Percentiles rank a stretch among this genome's conserved stretches.
Evolutionary conservation across 2,113 vertebrate species (phyloP).

Genomic region (Rhea americana): DNA sequence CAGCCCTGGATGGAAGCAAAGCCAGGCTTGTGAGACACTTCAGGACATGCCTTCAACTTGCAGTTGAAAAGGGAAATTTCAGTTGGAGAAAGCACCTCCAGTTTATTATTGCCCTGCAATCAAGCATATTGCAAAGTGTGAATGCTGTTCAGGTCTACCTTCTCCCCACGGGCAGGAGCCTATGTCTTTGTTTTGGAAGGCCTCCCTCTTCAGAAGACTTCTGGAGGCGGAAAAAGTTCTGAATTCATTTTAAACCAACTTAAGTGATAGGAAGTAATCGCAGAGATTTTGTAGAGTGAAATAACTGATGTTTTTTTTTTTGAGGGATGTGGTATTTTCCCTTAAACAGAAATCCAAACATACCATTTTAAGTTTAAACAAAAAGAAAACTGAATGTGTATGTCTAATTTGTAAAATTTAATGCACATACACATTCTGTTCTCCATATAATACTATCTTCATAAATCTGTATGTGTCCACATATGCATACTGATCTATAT

Average conservation of each 20-base stretch:
- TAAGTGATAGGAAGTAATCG: neutral
- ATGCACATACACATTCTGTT: neutral
- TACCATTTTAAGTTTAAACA: neutral
- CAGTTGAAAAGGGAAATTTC: conserved; percentile 51
- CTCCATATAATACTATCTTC: neutral
- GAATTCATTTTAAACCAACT: conserved; percentile 1
- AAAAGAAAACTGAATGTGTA: neutral
- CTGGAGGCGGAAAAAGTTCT: conserved; percentile 28
- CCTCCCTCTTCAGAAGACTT: conserved; percentile 53
- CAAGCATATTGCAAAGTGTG: conserved; percentile 28
- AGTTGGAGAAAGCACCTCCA: conserved; percentile 30
- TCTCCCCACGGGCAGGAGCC: conserved; percentile 26
- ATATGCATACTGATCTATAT: neutral
- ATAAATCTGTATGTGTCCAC: neutral
- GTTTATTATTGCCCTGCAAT: neutral
- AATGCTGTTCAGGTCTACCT: conserved; percentile 13
- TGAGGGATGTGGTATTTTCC: neutral
- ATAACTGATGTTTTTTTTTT: neutral
- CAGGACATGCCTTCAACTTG: conserved; percentile 55
- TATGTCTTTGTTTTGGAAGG: conserved; percentile 26
- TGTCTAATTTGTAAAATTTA: neutral
- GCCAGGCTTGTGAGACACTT: conserved; percentile 60
- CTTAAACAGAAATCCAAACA: neutral
- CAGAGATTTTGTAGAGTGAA: conserved; percentile 17
- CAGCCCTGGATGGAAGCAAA: conserved; percentile 60